Evolutionary conservation across 2,797 vertebrate species (phyloP).

Genomic region (Botia almorhae): DNA sequence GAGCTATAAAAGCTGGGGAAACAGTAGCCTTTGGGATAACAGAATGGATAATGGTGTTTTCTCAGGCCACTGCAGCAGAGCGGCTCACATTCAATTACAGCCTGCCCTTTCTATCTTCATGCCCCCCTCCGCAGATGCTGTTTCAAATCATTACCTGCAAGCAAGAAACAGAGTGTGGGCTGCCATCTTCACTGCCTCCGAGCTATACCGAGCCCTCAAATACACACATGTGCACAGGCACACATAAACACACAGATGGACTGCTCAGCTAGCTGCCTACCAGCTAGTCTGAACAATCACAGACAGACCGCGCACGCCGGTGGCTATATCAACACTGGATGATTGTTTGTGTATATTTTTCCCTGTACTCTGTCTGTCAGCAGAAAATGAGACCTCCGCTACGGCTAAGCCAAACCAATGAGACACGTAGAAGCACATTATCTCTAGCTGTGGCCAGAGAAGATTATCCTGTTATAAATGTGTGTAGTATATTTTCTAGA

Average conservation of each 20-base stretch:
- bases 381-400: constrained; percentile 39
- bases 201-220: constrained; percentile 20
- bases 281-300: constrained; percentile 47
- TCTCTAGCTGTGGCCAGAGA: constrained; percentile 19
- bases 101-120: constrained; percentile 50
- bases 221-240: constrained; percentile 19
- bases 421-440: constrained; percentile 38
- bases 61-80: constrained; percentile 35
- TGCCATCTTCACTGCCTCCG: constrained; percentile 44
- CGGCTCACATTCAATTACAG: constrained; percentile 53
- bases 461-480: constrained; percentile 33
- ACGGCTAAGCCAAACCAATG: constrained; percentile 37
- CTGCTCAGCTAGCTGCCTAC: constrained; percentile 37
- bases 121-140: constrained; percentile 38
- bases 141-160: constrained; percentile 46
- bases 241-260: constrained; percentile 41
- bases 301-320: constrained; percentile 20
- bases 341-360: constrained; percentile 32
- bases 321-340: constrained; percentile 42
- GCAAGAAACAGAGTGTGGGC: constrained; percentile 46
- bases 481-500: constrained; percentile 30
- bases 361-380: constrained; percentile 22
- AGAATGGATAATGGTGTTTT: constrained; percentile 32
- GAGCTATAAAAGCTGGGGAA: constrained; percentile 15
- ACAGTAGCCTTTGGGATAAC: constrained; percentile 43